These are phyloP conservation scores for Arbacia lixula DNA, from an alignment of 53 echinoderm and acorn worm genomes.

Conservation along the genomic window DNA sequence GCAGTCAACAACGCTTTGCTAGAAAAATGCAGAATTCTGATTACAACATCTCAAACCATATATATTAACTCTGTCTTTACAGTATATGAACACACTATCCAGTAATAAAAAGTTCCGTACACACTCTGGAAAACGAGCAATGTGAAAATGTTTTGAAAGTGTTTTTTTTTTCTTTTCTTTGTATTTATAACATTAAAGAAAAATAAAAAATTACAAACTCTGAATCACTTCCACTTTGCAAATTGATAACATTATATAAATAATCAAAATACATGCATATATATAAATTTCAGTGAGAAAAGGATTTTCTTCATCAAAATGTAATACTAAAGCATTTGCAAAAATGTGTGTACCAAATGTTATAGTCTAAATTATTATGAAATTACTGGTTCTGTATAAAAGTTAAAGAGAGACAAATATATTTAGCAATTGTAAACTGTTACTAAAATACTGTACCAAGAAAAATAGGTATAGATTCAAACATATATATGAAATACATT, in stretches of 20 bases:
- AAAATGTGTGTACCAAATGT: constrained; percentile 58
- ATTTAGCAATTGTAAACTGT: constrained; percentile 49
- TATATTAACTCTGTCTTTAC: constrained; percentile 58
- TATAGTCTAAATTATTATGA: constrained; percentile 50
- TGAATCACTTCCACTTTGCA: constrained; percentile 50
- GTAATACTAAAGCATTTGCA: constrained; percentile 61
- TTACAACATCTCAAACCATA: constrained; percentile 55
- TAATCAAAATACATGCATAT: constrained; percentile 62
- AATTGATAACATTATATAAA: constrained; percentile 55
- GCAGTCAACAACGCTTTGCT: constrained; percentile 39
- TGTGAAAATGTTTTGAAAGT: constrained; percentile 53
- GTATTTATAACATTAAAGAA: constrained; percentile 58
- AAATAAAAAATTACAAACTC: constrained; percentile 60
- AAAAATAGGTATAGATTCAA: constrained; percentile 64
- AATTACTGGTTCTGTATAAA: constrained; percentile 55
- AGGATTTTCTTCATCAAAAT: constrained; percentile 46
- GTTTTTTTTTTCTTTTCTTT: constrained; percentile 38
- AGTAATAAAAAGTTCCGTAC: constrained; percentile 57
- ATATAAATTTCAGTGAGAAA: constrained; percentile 60
- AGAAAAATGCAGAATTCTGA: constrained; percentile 52
- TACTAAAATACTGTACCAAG: constrained; percentile 64
- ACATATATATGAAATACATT: constrained; percentile 59
- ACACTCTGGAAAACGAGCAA: constrained; percentile 55
- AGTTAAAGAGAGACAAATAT: constrained; percentile 60
- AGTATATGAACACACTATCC: constrained; percentile 55